A percentile compares a stretch with the other conserved stretches of the same genome.
Evolutionary conservation across 2,888 invertebrate species (phyloP).

Genomic region (Orchesella flavescens): DNA sequence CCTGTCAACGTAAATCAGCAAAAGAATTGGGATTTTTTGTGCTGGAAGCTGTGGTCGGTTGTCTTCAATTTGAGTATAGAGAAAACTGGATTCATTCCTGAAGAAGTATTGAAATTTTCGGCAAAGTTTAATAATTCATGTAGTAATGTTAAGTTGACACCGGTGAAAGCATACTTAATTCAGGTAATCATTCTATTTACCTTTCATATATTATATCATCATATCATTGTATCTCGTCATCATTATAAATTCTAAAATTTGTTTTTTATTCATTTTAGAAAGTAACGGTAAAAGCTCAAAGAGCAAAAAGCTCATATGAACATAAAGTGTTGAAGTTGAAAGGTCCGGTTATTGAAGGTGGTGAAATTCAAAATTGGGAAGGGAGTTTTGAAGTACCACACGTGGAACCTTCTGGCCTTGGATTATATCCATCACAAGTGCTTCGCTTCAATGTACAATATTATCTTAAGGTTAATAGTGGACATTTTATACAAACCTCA

Average conservation of each 20-base stretch:
- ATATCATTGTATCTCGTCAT: no score
- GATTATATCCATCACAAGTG: constrained; percentile 47
- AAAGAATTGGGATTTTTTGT: constrained; percentile 39
- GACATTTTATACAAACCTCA: no score
- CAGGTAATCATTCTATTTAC: constrained; percentile 11
- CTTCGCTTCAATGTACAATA: constrained; percentile 46
- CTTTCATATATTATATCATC: no score
- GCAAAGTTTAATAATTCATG: constrained; percentile 45
- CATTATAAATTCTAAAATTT: no score
- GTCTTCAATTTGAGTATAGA: constrained; percentile 37
- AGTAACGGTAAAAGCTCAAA: constrained; percentile 26
- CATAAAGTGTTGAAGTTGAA: constrained; percentile 17
- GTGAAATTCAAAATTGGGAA: constrained; percentile 36
- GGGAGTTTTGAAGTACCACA: constrained; percentile 36
- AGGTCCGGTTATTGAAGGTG: constrained; percentile 43
- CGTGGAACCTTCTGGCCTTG: constrained; percentile 41
- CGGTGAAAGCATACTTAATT: constrained; percentile 33
- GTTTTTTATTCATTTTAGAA: not conserved
- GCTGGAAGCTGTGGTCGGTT: constrained; percentile 49
- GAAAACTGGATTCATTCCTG: constrained; percentile 40
- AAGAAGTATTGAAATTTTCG: constrained; percentile 31
- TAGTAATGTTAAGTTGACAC: constrained; percentile 37
- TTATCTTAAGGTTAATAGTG: constrained; percentile 18
- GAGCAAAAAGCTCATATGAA: constrained; percentile 28
- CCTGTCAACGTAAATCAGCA: constrained; percentile 35